These are phyloP conservation scores for Gorsachius goisagi DNA, from an alignment of 2,113 vertebrate species.

Conservation along the genomic window DNA sequence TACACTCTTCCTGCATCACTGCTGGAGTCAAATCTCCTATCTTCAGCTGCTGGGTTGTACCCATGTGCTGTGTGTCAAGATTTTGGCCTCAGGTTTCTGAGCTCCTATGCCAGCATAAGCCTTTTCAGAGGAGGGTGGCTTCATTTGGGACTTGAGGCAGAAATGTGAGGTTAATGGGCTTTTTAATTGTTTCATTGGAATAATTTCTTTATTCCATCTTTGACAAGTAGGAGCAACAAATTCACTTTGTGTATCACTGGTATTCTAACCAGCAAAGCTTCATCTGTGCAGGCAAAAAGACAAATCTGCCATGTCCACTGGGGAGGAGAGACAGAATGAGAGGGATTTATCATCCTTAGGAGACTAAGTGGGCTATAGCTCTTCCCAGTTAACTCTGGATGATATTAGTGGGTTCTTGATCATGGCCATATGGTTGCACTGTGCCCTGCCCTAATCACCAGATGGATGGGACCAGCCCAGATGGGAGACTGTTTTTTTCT, in stretches of 20 bases:
- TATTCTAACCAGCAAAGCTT: not conserved
- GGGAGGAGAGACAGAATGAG: constrained; percentile 14
- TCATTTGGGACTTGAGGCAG: not conserved
- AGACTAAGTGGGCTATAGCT: not conserved
- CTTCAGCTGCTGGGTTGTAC: not conserved
- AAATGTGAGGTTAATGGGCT: not conserved
- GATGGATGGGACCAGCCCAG: constrained; percentile 1
- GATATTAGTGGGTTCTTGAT: constrained; percentile 13
- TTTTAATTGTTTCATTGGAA: not conserved
- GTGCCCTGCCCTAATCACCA: constrained; percentile 1
- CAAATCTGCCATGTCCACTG: not conserved
- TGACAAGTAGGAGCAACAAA: not conserved
- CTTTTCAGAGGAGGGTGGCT: accelerated
- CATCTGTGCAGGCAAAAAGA: not conserved
- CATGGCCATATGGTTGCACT: not conserved
- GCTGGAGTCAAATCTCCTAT: not conserved
- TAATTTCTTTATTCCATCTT: not conserved
- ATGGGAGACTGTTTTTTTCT: not conserved
- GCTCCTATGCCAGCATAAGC: not conserved
- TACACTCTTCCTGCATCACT: not conserved
- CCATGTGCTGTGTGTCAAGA: accelerated
- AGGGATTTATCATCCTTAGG: constrained; percentile 25
- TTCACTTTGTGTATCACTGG: not conserved
- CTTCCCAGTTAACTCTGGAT: not conserved
- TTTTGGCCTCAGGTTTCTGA: not conserved